Base-by-base conservation (phyloP, 2,113 vertebrate species). In the Dipodomys merriami region DNA sequence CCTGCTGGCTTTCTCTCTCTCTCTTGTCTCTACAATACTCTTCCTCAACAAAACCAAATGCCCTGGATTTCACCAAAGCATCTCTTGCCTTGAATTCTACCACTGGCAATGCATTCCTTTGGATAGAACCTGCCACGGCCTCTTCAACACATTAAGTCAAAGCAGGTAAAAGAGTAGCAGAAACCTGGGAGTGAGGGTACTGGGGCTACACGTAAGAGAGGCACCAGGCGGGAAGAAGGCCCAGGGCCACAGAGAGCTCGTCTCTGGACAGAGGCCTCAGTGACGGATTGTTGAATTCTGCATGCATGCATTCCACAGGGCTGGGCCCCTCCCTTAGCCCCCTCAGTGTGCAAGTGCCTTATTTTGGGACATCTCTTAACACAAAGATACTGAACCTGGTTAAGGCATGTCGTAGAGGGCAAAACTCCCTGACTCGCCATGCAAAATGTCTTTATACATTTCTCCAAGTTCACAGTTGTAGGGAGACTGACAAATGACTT, bases 111-210 rank as follows among this genome's bases (percentile, higher is more conserved):
- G 11, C 30, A 44, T 78, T 91, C n/a, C 80, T 94, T 84, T 94
- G 89, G 90, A 68, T 89, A 78, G 72, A 77, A 67, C 87, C 46
- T 74, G 84, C 72, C 81, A 15, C n/a, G 69, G 44, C 53, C 30
- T 88, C 83, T 81, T 62, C 62, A 83, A 86, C 89, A 77, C 18
- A 18, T 64, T 78, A 12, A 10, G 64, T 68, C 15, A 73, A 25
- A 49, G 68, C 39, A 19, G 46, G 39, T 18, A 18, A 44, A 64
- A 83, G 39, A 39, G 39, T 6, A 39, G 30, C 16, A 35, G 74
- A 85, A 46, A 6, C 2, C 44, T 18, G 64, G 65, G 0, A 20
- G 49, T 3, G n/a, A 33, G 2, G 57, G 30, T 2, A 35, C 18
- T 5, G 9, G 33, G 8, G 10, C 10, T 12, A 69, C 53, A 16